Evolutionary conservation across 2,113 vertebrate genomes (phyloP), one percentile per base, ranked within the genome.

Genomic region (Alces alces): DNA sequence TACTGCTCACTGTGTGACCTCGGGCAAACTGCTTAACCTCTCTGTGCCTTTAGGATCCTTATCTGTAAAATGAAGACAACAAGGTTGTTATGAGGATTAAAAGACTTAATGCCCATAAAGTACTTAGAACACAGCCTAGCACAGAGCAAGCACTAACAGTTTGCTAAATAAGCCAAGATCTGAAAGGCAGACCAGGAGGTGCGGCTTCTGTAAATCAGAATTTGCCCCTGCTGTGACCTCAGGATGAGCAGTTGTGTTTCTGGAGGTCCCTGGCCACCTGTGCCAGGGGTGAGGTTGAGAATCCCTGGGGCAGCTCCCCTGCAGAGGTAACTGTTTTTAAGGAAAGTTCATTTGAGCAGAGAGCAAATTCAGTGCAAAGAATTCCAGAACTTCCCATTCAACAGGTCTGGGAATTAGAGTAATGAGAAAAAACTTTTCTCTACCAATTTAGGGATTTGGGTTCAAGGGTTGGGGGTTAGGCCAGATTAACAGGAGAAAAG

Each of bases 11-110:
- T 23, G 43, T 61, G 86, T 89, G 64, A 76, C 70, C 60, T 73
- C 17, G 43, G 36, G 55, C 80, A 91, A 91, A 55, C 54, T 76
- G 52, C 54, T 90, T 61, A 28, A 58, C 55, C 43, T 82, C 61
- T 78, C 82, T 82, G 78, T 25, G 52, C 54, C 25, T 58, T 76
- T 21, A n/a, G 28, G 28, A 52, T 52, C 47, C 28, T 89, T 47
- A 45, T 90, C 30, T 96, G 12, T 58, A 76, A 98, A 95, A 96
- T 76, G n/a, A 92, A n/a, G 45, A 52, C 28, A 84, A 39, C 33
- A 94, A 61, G 47, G 23, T 36, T 85, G 14, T 89, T 76, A 25
- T 33, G 28, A 91, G 36, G n/a, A n/a, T 64, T 55, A 84, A 94
- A 86, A 45, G 43, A 86, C 25, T 23, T 73, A 33, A 96, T 88